A percentile compares a stretch with the other conserved stretches of the same genome.
Conservation (phyloP, 2,113 vertebrate species). For the Perognathus longimembris region DNA sequence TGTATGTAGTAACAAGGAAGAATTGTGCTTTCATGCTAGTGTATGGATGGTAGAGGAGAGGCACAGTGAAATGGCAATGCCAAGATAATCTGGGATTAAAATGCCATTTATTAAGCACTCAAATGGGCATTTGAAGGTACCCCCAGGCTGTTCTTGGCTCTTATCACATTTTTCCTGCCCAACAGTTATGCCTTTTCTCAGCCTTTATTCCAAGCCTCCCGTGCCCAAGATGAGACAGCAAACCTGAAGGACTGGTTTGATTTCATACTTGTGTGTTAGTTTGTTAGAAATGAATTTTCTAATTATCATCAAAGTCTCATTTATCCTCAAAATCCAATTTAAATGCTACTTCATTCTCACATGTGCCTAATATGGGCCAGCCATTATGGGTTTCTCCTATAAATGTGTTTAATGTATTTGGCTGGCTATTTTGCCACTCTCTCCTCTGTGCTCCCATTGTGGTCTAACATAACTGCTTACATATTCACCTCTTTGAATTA, state of each 20-base stretch:
- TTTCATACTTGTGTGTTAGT: background rate
- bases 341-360: background rate
- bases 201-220: background rate
- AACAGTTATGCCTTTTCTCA: background rate
- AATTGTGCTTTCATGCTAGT: slow-evolving; percentile 4
- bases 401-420: slow-evolving; percentile 31
- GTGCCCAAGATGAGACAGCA: slow-evolving; percentile 31
- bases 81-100: slow-evolving; percentile 61
- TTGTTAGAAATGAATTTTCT: slow-evolving; percentile 54
- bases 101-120: slow-evolving; percentile 25
- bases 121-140: slow-evolving; percentile 3
- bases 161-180: slow-evolving; percentile 31
- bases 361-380: background rate
- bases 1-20: slow-evolving; percentile 30
- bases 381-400: slow-evolving; percentile 12
- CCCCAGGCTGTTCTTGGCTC: slow-evolving; percentile 13
- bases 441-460: background rate
- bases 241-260: background rate
- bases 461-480: background rate
- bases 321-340: slow-evolving; percentile 53
- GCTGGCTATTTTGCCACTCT: slow-evolving; percentile 13
- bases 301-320: slow-evolving; percentile 17
- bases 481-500: background rate
- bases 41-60: background rate
- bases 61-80: background rate